Base-by-base conservation (phyloP, 1,140 invertebrate genomes). In the Camponotus floridanus region DNA sequence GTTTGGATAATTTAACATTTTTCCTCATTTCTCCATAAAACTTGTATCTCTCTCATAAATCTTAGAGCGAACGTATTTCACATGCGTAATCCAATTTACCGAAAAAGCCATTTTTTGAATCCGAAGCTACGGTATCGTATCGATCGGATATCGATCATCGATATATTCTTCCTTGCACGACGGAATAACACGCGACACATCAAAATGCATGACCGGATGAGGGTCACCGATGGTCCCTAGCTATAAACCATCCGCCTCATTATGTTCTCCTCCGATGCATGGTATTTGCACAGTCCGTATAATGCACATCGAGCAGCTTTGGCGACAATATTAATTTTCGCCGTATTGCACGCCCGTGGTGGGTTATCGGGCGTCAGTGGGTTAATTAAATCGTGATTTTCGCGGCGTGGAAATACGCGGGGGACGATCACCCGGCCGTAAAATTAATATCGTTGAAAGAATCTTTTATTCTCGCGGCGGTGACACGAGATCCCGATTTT, bases 271-370 rank as follows among this genome's bases (percentile, higher is more conserved):
- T 55, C 67, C 57, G 39, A 73, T 51, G 62, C 70, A 51, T 73
- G 86, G 51, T 65, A 70, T 79, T 85, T 80, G 68, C 74, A 36
- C 45, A 62, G 68, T 51, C 55, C 83, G 76, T 79, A 76, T 84
- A 89, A 89, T 87, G 64, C 48, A 62, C 26, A 55, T 21, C 15
- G n/a, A 55, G 15, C 65, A 55, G 64, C 76, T 71, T 59, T n/a
- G 55, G 0, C 64, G 45, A 65, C 65, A 90, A 87, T 90, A 90
- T 90, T 86, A 90, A 90, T 90, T 90, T 65, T 59, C 65, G 67
- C 45, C 84, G 76, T 81, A 86, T 76, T 74, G 51, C 33, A 21
- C 42, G 59, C 15, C 70, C 70, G 61, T 21, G 48, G 39, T 42
- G 39, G 31, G 64, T 70, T 36, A 42, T 70, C 67, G 59, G 48